Evolutionary conservation across 2,797 vertebrate genomes (phyloP), one percentile per base, ranked within the genome.

Genomic region (Phalloptychus januarius): DNA sequence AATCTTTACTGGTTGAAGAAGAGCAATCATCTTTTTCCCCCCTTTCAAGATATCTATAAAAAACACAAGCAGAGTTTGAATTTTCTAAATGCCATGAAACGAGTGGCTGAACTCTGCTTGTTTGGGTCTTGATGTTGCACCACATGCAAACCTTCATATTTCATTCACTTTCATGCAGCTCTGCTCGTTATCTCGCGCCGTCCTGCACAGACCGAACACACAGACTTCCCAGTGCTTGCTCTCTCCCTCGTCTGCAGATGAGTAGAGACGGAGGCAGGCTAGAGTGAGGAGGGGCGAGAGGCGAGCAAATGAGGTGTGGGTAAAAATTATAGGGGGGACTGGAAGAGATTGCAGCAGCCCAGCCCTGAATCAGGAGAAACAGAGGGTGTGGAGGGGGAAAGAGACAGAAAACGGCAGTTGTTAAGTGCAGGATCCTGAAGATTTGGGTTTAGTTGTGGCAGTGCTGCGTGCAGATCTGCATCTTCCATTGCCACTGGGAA

Each of bases 301-400:
- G 78, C 77, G 72, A 89, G 92, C 84, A 92, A 93, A 93, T 92
- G 89, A 91, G 90, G 87, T 91, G 92, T 90, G 91, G 86, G 92
- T 87, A 88, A 87, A 93, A 91, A 93, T 89, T 75, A 90, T 86
- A 80, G 83, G 87, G 90, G 79, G 79, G 73, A 75, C 79, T 86
- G 72, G 87, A 82, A 72, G 86, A 85, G 89, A 89, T 88, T 91
- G 82, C 86, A 63, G 84, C 40, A 91, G 91, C 93, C 92, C 91
- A 93, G 73, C 89, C 91, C 89, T 90, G 76, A 74, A 84, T 82
- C 71, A 69, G 73, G 74, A 84, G 83, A 79, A 72, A 76, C 69
- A 83, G 73, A 86, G 79, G 72, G 79, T 71, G 54, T 52, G 76
- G 52, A 71, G 28, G 28, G 77, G 63, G 74, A 83, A 78, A 83